Evolutionary conservation across 2,888 invertebrate species (phyloP), one percentile per base, ranked within the genome.

Genomic region (Fragum sueziense): DNA sequence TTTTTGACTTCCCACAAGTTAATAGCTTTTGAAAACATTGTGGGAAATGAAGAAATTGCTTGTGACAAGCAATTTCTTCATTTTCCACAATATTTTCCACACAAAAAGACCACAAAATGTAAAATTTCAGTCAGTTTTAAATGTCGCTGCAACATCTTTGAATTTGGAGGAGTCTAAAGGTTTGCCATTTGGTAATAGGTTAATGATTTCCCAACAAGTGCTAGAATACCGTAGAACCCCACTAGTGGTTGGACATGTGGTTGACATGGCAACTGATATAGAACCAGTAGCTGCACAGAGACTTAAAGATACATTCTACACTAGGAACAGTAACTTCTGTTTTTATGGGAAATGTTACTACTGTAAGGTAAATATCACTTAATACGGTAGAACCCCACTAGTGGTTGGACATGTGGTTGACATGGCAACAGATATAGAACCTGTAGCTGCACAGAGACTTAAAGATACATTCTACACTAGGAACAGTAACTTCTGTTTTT

Each of bases 301-400:
- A 82, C 94, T 97, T 25, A 94, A 95, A 87, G 94, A 95, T 74
- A 97, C 97, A 20, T 96, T 96, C 93, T 95, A 95, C 83, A 94
- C 94, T 86, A 95, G 95, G 93, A 95, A 95, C 95, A 94, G 70
- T 93, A 91, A 94, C 93, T 95, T 95, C 29, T 98, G 98, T 93
- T 95, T 98, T 73, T 98, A 96, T 93, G 98, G 98, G 0, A 96
- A 96, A 91, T 98, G 98, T 91, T 95, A 95, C 91, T 98, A 97
- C 93, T 99, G 98, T 93, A 96, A 95, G 89, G 82, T 82, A 67
- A 51, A 17, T 37, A 31, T 31, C 6, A n/a, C n/a, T n/a, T n/a
- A n/a, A n/a, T n/a, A n/a, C n/a, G n/a, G 96, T 79, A 95, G 97
- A 94, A 96, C 96, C 27, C 97, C 98, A 0, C 95, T 98, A 37